These are phyloP conservation scores for Callipepla californica DNA, from an alignment of 2,113 vertebrate species.

Conservation along the genomic window DNA sequence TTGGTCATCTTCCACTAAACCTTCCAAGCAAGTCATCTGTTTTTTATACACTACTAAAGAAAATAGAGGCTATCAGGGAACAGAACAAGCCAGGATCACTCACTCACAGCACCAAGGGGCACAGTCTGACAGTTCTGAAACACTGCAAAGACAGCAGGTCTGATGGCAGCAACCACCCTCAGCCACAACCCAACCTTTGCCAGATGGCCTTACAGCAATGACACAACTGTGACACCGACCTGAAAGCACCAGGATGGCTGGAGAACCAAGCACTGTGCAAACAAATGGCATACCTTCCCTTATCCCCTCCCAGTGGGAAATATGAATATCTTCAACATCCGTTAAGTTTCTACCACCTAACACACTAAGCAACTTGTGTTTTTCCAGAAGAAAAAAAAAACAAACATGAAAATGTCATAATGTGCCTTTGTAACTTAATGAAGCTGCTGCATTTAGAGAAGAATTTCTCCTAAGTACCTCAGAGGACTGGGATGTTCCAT, in stretches of 20 bases:
- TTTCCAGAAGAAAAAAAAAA: neutral
- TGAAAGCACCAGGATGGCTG: too few relatives aligned
- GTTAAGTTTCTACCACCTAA: neutral
- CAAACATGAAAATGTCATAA: neutral
- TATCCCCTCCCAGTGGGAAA: neutral
- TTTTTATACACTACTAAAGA: neutral
- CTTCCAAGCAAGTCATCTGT: neutral
- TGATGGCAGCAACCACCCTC: rapidly evolving
- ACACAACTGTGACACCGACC: rapidly evolving
- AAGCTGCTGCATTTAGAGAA: neutral
- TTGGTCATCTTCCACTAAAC: rapidly evolving
- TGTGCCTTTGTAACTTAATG: neutral
- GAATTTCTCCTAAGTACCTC: neutral
- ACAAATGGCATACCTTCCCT: rapidly evolving
- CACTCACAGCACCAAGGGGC: neutral
- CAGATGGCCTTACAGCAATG: rapidly evolving
- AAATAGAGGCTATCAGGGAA: neutral
- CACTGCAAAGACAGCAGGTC: neutral
- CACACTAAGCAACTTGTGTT: neutral
- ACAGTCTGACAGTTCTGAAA: too few relatives aligned
- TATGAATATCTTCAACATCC: neutral
- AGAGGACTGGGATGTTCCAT: neutral
- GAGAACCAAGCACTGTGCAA: rapidly evolving
- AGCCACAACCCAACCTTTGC: neutral
- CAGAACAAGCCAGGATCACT: neutral